These are phyloP conservation scores for Gryllus bimaculatus DNA, from an alignment of 1,140 invertebrate species.

Conservation along the genomic window DNA sequence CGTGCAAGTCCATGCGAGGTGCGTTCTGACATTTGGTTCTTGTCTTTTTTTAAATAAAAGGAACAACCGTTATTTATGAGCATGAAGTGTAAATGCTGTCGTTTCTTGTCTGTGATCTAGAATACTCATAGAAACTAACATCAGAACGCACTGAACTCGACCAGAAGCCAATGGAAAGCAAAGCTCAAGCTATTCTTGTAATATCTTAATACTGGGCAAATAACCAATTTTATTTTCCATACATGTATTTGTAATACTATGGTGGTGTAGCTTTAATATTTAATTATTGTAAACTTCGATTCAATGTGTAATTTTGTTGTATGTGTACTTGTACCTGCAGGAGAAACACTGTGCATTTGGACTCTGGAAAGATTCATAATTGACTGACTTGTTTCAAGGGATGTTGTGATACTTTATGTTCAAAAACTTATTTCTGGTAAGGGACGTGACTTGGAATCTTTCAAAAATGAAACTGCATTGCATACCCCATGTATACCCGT, in stretches of 20 bases:
- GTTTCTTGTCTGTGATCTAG: conserved; percentile 4
- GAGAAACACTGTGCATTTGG: background rate
- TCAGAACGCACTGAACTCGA: background rate
- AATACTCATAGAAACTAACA: conserved; percentile 1
- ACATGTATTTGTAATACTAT: background rate
- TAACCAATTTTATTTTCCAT: background rate
- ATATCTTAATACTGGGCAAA: background rate
- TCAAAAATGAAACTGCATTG: background rate
- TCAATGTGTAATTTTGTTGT: background rate
- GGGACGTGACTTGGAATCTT: background rate
- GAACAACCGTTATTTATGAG: background rate
- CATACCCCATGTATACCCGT: background rate
- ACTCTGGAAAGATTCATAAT: background rate
- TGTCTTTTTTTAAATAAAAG: conserved; percentile 1
- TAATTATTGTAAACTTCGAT: conserved; percentile 2
- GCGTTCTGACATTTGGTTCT: background rate
- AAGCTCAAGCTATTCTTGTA: conserved; percentile 1
- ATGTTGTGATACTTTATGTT: background rate
- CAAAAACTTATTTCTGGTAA: background rate
- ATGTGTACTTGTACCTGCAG: background rate
- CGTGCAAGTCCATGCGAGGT: background rate
- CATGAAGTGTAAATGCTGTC: background rate
- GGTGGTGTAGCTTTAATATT: conserved; percentile 4
- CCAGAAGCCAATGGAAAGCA: background rate
- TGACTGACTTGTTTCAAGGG: background rate